Conservation (phyloP, 1,140 invertebrate genomes). For the Pseudachorutes palmiensis region DNA sequence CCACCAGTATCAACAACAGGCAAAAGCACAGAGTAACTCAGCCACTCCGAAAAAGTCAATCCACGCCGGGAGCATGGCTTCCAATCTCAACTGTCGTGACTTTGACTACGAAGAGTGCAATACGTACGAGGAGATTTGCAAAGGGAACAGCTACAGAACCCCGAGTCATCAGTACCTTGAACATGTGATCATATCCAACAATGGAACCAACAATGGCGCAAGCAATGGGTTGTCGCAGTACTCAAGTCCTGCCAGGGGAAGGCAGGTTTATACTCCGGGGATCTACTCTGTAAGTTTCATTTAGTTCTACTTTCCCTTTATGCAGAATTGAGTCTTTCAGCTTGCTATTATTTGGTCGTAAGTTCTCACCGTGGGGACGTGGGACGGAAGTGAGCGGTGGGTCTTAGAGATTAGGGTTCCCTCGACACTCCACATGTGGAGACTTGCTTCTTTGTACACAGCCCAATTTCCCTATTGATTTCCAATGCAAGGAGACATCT, state of each 20-base stretch:
- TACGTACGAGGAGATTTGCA: slow-evolving; percentile 4
- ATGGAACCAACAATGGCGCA: not conserved
- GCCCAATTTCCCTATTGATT: slow-evolving; percentile 3
- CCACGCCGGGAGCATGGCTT: not conserved
- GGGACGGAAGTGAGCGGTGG: not conserved
- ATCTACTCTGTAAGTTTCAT: slow-evolving; percentile 40
- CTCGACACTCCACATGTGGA: slow-evolving; percentile 3
- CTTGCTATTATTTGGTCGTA: not conserved
- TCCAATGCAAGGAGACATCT: slow-evolving; percentile 4
- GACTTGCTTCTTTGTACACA: not conserved
- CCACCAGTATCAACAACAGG: not conserved
- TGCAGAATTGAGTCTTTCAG: not conserved
- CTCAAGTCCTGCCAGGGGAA: not conserved
- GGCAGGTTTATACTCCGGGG: slow-evolving; percentile 38
- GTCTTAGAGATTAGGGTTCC: not conserved
- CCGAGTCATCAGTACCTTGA: slow-evolving; percentile 35
- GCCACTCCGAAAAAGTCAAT: not conserved
- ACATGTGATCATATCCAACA: slow-evolving; percentile 32
- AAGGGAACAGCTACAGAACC: not conserved
- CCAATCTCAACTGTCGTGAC: not conserved
- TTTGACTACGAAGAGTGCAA: slow-evolving; percentile 4
- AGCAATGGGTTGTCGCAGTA: not conserved
- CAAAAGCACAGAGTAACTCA: not conserved
- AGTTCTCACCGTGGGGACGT: not conserved
- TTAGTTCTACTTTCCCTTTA: too few relatives aligned